These are phyloP conservation scores for Serranus cabrilla DNA, from an alignment of 2,797 vertebrate genomes.

Conservation along the genomic window DNA sequence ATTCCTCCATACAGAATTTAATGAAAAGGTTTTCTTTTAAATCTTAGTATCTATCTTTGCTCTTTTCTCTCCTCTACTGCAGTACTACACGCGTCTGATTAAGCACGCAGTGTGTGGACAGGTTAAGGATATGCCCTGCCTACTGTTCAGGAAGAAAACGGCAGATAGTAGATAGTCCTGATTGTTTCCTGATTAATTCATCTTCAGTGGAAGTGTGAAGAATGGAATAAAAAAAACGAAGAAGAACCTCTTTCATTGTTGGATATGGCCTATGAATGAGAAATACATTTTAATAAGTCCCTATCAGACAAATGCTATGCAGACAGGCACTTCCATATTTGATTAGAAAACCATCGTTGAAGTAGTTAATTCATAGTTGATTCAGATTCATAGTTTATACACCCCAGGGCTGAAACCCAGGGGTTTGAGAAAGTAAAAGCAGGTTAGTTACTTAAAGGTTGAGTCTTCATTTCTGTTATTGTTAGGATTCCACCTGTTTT, in stretches of 20 bases:
- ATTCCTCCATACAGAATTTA: constrained; percentile 14
- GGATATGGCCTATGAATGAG: constrained; percentile 28
- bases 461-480: too few species aligned
- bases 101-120: constrained; percentile 39
- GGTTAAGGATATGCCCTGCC: constrained; percentile 30
- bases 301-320: constrained; percentile 24
- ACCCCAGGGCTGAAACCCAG: background rate
- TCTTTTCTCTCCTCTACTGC: constrained; percentile 8
- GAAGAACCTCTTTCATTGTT: constrained; percentile 15
- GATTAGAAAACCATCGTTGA: constrained; percentile 16
- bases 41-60: constrained; percentile 10
- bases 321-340: constrained; percentile 20
- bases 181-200: constrained; percentile 54
- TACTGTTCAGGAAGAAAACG: constrained; percentile 34
- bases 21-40: constrained; percentile 30
- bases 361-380: background rate
- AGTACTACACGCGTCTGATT: constrained; percentile 23
- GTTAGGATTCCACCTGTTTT: too few species aligned
- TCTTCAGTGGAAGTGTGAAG: constrained; percentile 20
- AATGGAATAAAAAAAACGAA: constrained; percentile 21
- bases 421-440: background rate
- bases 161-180: constrained; percentile 33
- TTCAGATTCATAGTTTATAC: constrained; percentile 13
- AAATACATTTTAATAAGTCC: constrained; percentile 42
- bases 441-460: background rate